Evolutionary conservation across 2,888 invertebrate genomes (phyloP).

Genomic region (Cryptocephalus primarius): DNA sequence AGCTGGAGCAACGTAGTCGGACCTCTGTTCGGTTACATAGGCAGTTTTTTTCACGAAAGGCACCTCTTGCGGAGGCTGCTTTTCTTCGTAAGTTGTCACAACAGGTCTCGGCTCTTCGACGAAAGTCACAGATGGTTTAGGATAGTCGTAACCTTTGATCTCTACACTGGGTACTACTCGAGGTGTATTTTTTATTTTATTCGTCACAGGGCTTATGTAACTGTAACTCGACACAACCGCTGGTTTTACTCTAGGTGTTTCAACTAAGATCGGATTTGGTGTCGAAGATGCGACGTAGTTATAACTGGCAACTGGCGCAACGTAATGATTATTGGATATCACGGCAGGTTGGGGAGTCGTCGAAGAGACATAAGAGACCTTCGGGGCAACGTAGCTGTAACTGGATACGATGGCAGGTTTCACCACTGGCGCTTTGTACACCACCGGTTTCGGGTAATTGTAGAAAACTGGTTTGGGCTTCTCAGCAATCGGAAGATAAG

Average conservation of each 20-base stretch:
- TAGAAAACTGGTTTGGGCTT: no score
- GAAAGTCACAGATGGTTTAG: slow-evolving; percentile 25
- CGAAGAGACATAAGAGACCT: background rate
- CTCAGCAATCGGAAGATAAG: no score
- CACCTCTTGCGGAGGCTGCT: slow-evolving; percentile 24
- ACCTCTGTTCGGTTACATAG: slow-evolving; percentile 23
- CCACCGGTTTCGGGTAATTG: slow-evolving; percentile 9
- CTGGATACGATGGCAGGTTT: slow-evolving; percentile 14
- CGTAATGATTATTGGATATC: slow-evolving; percentile 16
- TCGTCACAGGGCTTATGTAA: no score
- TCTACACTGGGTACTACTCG: slow-evolving; percentile 4
- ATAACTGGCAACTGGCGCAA: background rate
- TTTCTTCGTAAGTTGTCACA: slow-evolving; percentile 11
- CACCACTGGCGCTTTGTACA: no score
- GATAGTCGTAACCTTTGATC: slow-evolving; percentile 20
- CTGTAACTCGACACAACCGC: slow-evolving; percentile 1
- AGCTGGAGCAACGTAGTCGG: slow-evolving; percentile 1
- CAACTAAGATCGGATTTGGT: no score
- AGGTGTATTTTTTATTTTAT: no score
- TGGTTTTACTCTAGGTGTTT: no score
- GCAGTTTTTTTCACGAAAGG: slow-evolving; percentile 29
- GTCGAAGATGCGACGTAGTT: no score
- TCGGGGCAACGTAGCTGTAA: slow-evolving; percentile 11
- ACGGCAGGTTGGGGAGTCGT: slow-evolving; percentile 18
- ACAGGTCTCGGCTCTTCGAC: slow-evolving; percentile 27